These are phyloP conservation scores for Diplodus puntazzo DNA, from an alignment of 2,797 vertebrate species.

Conservation along the genomic window DNA sequence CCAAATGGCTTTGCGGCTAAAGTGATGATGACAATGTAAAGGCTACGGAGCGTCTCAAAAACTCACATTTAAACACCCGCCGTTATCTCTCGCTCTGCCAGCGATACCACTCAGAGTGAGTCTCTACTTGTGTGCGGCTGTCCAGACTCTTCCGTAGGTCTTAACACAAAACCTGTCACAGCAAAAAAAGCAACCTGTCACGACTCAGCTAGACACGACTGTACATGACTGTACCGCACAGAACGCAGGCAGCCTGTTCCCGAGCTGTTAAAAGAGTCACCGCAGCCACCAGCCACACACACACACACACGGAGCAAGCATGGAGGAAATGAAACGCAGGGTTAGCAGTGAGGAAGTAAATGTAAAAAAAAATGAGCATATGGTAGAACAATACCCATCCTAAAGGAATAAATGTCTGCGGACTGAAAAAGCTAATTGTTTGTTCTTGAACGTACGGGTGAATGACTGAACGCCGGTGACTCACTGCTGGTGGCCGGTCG, in stretches of 20 bases:
- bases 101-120: conserved; percentile 25
- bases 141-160: conserved; percentile 79
- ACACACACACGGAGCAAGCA: conserved; percentile 20
- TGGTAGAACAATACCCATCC: conserved; percentile 25
- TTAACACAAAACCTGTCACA: conserved; percentile 81
- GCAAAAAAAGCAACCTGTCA: conserved; percentile 83
- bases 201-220: conserved; percentile 75
- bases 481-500: conserved; percentile 78
- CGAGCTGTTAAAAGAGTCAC: conserved; percentile 67
- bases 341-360: conserved; percentile 30
- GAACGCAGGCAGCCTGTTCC: conserved; percentile 70
- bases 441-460: conserved; percentile 67
- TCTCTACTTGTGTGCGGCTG: conserved; percentile 15
- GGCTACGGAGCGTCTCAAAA: conserved; percentile 40
- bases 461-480: conserved; percentile 77
- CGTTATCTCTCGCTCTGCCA: conserved; percentile 39
- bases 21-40: conserved; percentile 51
- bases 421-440: conserved; percentile 70
- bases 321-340: conserved; percentile 52
- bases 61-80: conserved; percentile 57
- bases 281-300: conserved; percentile 51
- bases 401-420: conserved; percentile 42
- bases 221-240: conserved; percentile 68
- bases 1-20: conserved; percentile 45
- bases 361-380: conserved; percentile 19